Base-by-base conservation (phyloP, 2,113 vertebrate genomes). In the Bostrychus sinensis region DNA sequence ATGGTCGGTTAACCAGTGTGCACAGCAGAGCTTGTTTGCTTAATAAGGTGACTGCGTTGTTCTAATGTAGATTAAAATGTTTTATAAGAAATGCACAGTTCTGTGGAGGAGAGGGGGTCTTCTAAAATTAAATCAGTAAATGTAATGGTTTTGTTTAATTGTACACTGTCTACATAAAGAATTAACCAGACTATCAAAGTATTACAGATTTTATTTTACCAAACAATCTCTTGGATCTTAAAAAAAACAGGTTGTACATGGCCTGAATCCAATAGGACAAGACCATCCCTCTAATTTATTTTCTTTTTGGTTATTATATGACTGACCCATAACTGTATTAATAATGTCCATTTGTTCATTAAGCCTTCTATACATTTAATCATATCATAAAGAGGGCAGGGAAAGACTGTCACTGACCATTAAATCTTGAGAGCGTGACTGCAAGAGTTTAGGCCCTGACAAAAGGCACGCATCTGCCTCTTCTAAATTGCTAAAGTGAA, bases 151-250 rank as follows among this genome's bases (percentile, higher is more conserved):
- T 8, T 7, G 5, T 32, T 32, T 32, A 32, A 2, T 32, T 32
- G 30, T 32, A 8, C 80, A 85, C 81, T n/a, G n/a, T n/a, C 77
- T 85, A 81, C 64, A 86, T 84, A 50, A 80, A 76, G 48, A 78
- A 68, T 88, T 84, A 86, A 87, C 84, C 83, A 78, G 51, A 85
- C 81, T 68, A 30, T 68, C 50, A 74, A 83, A n/a, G n/a, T n/a
- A n/a, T n/a, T 86, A 83, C 85, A 83, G 65, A 75, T 62, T 88
- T 81, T 63, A 81, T 79, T 53, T 82, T 82, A 84, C 78, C n/a
- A n/a, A 84, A 86, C 84, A 84, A 89, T 86, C 84, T 85, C 59
- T 75, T 48, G 77, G 81, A 75, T 80, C 71, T 82, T 81, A 74
- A 32, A 83, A 81, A 76, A 65, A 83, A 83, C 76, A 86, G 73